Base-by-base conservation (phyloP, 1,140 invertebrate species). In the Anadara kagoshimensis region DNA sequence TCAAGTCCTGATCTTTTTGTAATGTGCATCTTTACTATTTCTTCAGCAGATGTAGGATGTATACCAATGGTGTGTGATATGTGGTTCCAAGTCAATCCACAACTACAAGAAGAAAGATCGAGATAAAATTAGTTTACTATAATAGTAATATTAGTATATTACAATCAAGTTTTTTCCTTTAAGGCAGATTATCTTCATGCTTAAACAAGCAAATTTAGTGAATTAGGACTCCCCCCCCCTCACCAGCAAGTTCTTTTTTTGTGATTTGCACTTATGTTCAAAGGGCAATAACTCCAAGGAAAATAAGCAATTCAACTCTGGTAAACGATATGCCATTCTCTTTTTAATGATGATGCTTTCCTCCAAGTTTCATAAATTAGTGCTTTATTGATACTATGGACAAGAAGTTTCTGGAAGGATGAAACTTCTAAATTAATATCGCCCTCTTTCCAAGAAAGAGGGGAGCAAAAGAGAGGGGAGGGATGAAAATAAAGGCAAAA, bases 11-110 rank as follows among this genome's bases (percentile, higher is more conserved):
- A 92, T 20, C 90, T 76, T 83, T 92, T 93, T 0, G 91, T 91
- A 20, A 92, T 88, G 20, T 85, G 84, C 68, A 93, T 68, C 66
- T 91, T 93, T 5, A 92, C 92, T 70, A 93, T 89, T 59, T 90
- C 96, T 91, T 99, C 97, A 18, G 97, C 95, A 78, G 93, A 92
- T 0, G 97, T 98, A 18, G 97, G 97, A 92, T 99, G 97, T 85
- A 99, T 99, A 54, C 97, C 97, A 76, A 98, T 94, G 0, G 96
- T 95, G 73, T 92, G 92, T 88, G 95, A 93, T 77, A 99, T 90
- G 81, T 94, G 92, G 69, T 94, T 92, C 90, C 97, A 95, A 54
- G 95, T 98, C 64, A 97, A 91, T 67, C 94, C 93, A 80, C 94
- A 93, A 56, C 84, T 86, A 10, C 61, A 72, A 18, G 73, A 64